phyloP scores from a whole-genome alignment of 1,140 invertebrate species.

The Drosophila micromelanica region DNA sequence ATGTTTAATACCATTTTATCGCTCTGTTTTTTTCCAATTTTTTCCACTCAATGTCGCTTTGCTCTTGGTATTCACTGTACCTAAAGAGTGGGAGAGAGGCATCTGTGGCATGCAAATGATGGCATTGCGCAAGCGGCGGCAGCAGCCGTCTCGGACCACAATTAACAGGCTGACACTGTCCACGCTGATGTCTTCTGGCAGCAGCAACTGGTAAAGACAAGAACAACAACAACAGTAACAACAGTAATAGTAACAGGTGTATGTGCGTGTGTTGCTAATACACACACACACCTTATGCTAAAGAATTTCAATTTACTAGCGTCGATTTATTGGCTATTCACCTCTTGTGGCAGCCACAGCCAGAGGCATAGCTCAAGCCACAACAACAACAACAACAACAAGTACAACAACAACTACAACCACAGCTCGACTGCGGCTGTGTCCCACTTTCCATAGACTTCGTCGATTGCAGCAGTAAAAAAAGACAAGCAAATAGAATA shows the following conservation, averaged over 20 bases:
- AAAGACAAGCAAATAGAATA: conserved; percentile 21
- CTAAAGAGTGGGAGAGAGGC: conserved; percentile 12
- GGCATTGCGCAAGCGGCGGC: conserved; percentile 71
- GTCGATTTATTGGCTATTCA: conserved; percentile 84
- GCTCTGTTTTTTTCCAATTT: too few species aligned
- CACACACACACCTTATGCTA: conserved; percentile 55
- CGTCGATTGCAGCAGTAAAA: conserved; percentile 50
- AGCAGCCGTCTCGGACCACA: conserved; percentile 45
- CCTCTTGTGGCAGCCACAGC: conserved; percentile 64
- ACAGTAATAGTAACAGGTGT: conserved; percentile 61
- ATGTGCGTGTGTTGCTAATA: conserved; percentile 19
- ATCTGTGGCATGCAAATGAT: conserved; percentile 60
- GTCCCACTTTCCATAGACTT: conserved; percentile 81
- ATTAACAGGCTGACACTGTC: conserved; percentile 60
- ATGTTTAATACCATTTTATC: too few species aligned
- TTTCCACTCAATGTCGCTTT: neutral
- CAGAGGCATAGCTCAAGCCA: too few species aligned
- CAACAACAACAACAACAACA: neutral
- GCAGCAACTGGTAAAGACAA: conserved; percentile 23
- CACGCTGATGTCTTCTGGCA: conserved; percentile 12
- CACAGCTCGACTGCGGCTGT: conserved; percentile 51
- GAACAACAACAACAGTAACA: conserved; percentile 1
- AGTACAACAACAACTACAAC: neutral
- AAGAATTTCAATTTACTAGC: conserved; percentile 83
- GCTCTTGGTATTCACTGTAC: conserved; percentile 18